These are phyloP conservation scores for Dendrolimus houi DNA, from an alignment of 2,888 invertebrate genomes.

Conservation along the genomic window DNA sequence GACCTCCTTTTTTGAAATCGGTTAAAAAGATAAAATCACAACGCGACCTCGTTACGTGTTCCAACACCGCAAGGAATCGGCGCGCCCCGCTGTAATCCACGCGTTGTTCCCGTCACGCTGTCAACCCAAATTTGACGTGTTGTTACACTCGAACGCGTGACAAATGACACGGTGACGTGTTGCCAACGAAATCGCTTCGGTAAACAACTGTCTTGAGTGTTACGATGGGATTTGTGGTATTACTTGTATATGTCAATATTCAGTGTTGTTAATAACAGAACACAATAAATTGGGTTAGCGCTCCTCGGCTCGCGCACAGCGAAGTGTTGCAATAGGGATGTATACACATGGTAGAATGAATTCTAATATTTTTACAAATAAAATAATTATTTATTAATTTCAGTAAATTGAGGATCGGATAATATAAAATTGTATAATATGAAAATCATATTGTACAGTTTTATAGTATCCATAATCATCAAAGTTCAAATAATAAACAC, in stretches of 20 bases:
- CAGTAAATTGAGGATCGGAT: no score
- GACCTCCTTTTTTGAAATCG: neutral
- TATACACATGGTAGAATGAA: no score
- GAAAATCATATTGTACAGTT: no score
- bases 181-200: constrained; percentile 5
- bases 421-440: no score
- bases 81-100: constrained; percentile 1
- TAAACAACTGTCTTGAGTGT: constrained; percentile 4
- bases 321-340: no score
- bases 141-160: constrained; percentile 8
- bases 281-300: neutral
- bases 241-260: neutral
- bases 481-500: no score
- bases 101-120: neutral
- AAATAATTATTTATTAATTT: no score
- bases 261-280: neutral
- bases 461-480: no score
- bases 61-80: neutral
- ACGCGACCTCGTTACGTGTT: no score
- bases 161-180: constrained; percentile 9
- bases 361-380: no score
- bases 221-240: neutral
- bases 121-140: constrained; percentile 4
- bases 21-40: neutral
- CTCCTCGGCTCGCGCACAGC: no score